Base-by-base conservation (phyloP, 2,113 vertebrate genomes). In the Oostethus manadensis region DNA sequence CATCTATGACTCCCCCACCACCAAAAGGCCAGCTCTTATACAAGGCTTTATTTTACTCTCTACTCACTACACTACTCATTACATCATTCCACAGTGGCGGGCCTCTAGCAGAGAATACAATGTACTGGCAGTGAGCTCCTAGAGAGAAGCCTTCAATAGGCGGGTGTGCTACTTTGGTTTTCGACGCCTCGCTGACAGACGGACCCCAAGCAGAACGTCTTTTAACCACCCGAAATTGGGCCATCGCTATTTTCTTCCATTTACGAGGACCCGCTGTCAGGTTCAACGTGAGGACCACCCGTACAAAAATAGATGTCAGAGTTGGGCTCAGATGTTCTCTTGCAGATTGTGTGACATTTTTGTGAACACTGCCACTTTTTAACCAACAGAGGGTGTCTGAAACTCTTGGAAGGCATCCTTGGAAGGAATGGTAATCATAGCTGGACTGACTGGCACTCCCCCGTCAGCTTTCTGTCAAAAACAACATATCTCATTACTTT, bases 401-500 rank as follows among this genome's bases (percentile, higher is more conserved):
- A 29, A 29, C 77, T 64, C 54, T 82, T 68, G 62, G 74, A 76
- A 84, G 62, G 65, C 47, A 75, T 11, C n/a, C 54, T 82, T 68
- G 62, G 74, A 76, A 84, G 62, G 65, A 49, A 75, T 11, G 38
- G 14, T 14, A 42, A 14, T 58, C 64, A 22, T 80, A 71, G 77
- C 67, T 61, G 57, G 65, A 57, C 64, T 68, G 70, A 59, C 62
- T 44, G 60, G 76, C 70, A 60, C 71, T 68, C 68, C 66, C 77
- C 78, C 70, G 73, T 62, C 35, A 51, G 6, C 64, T 76, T 82
- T 81, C 73, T 82, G 85, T 85, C 79, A 86, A 80, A 88, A 87
- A 86, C 80, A 88, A 87, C 79, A 86, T 81, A 74, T 87, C 81
- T 64, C 16, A 45, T 86, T 85, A 87, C 85, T 70, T 81, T 78